Evolutionary conservation across 2,888 invertebrate species (phyloP).

Genomic region (Tipula helvola): DNA sequence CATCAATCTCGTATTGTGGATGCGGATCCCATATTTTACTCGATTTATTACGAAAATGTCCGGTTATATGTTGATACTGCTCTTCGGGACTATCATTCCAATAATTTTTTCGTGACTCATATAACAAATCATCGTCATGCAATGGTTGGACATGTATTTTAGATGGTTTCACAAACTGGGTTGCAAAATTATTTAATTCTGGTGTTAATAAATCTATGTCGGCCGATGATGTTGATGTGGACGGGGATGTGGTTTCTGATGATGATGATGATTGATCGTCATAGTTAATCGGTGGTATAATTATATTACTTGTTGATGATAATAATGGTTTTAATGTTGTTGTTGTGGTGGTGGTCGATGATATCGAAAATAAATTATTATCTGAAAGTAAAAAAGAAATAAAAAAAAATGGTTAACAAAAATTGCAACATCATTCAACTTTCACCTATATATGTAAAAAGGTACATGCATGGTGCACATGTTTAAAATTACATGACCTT

Average conservation of each 20-base stretch:
- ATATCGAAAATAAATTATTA: background rate
- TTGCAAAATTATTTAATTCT: constrained; percentile 20
- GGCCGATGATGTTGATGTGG: background rate
- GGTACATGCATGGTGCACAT: background rate
- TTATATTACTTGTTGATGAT: background rate
- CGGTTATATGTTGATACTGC: constrained; percentile 41
- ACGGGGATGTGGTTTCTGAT: background rate
- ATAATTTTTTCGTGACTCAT: constrained; percentile 35
- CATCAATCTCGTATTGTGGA: constrained; percentile 54
- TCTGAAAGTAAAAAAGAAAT: background rate
- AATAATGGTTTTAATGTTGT: background rate
- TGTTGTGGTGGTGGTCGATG: background rate
- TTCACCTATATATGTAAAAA: background rate
- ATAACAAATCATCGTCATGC: constrained; percentile 44
- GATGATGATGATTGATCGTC: background rate
- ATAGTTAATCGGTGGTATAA: background rate
- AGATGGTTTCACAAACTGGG: constrained; percentile 41
- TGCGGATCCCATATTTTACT: constrained; percentile 59
- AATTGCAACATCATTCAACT: background rate
- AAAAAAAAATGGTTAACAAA: background rate
- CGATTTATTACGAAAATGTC: constrained; percentile 49
- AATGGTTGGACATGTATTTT: constrained; percentile 43
- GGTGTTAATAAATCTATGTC: constrained; percentile 6
- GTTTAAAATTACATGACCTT: background rate
- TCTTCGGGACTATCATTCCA: constrained; percentile 14